Base-by-base conservation (phyloP, 2,797 vertebrate species). In the Paguma larvata region DNA sequence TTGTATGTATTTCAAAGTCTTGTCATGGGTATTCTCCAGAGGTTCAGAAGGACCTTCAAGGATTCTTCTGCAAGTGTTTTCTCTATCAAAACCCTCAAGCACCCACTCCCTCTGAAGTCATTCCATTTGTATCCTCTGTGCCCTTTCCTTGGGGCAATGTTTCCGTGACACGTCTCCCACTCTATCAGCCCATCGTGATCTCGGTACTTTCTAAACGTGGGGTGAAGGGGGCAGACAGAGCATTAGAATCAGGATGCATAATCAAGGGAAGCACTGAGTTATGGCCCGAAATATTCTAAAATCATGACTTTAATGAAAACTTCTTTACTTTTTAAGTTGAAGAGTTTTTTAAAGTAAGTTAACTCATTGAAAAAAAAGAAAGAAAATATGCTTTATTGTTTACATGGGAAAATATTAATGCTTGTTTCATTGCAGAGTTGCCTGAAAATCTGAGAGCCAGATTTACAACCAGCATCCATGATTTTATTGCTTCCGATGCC, bases 381-480 rank as follows among this genome's bases (percentile, higher is more conserved):
- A 41, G 2, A 94, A 94, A 93, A 63, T 59, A 59, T n/a, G n/a
- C 77, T 87, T 92, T 89, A 41, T 87, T 95, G 12, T 92, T 94
- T 83, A 85, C n/a, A 85, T 25, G 93, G 75, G 95, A 85, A 96
- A 77, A 67, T 92, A 87, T 65, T 62, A 78, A 68, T 67, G 59
- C 38, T 94, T 95, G 25, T 62, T 95, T 93, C 92, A 87, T 93
- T 96, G 73, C 63, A 63, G 51, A 75, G 25, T 94, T 96, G 87
- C 51, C 41, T 46, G 32, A 94, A 84, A 87, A n/a, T 86, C 89
- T 94, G 70, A 72, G 59, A 95, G 84, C 19, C 41, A 82, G 70
- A 77, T 95, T 95, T 95, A 73, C 41, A 96, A 73, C 32, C 34
- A 44, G 65, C 10, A 30, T 86, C 51, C 27, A 48, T 95, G 65